Evolutionary conservation across 2,797 vertebrate genomes (phyloP), one percentile per base, ranked within the genome.

Genomic region (Propithecus deckenii): DNA sequence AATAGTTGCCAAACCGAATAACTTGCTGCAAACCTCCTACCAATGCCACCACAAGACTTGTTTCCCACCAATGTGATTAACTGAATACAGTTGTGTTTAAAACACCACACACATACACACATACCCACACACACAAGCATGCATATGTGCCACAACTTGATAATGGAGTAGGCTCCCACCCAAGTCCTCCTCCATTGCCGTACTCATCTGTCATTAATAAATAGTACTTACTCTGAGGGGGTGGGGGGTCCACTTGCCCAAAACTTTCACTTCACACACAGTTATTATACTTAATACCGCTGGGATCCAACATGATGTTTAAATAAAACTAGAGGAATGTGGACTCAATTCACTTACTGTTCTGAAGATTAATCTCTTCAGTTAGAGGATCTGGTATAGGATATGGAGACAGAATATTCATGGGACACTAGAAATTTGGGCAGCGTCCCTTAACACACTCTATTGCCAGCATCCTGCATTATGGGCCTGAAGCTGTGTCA

Each of bases 161-260:
- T 41, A 95, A 94, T 85, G 95, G 94, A 48, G 12, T 61, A 81
- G 81, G 48, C 91, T 43, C 79, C 95, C 50, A 79, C 75, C 65
- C 76, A 88, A 88, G 76, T 57, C 65, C 89, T 78, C 71, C 72
- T 83, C 25, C 97, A 97, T 97, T 97, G 97, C 96, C 96, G 95
- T 93, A 97, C 94, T 98, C 97, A 98, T 98, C 98, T 97, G 93
- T 95, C 97, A 72, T 98, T 98, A 98, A 97, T 94, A 76, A 97
- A 90, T 83, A 96, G 86, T 86, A 30, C 86, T 89, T 81, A 92
- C 55, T 97, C 96, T 75, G 38, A 83, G 90, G 97, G 95, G 92
- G 96, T 93, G 8, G 4, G 23, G 11, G 85, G 69, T 94, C 98
- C 98, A 98, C 97, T 98, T 98, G 98, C 95, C 97, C 50, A 76